Percentiles rank a stretch among this genome's conserved stretches.
phyloP scores from a whole-genome alignment of 2,888 invertebrate genomes.

The Pristionchus arcanus region DNA sequence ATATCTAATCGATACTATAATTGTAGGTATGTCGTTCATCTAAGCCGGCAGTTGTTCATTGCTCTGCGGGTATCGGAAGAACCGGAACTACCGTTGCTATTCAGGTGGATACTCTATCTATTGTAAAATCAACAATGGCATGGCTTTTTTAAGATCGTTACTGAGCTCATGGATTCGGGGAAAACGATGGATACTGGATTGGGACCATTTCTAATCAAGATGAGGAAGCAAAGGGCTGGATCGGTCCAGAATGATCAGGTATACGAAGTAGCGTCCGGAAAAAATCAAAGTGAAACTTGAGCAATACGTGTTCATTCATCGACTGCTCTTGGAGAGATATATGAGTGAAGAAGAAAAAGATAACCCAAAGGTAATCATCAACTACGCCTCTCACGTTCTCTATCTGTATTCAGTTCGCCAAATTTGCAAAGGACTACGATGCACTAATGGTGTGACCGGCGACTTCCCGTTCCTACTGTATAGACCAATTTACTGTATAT shows the following conservation, averaged over 20 bases:
- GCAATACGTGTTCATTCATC: constrained; percentile 50
- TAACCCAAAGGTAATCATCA: neutral
- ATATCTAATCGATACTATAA: neutral
- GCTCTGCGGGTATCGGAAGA: constrained; percentile 32
- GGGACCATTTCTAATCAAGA: constrained; percentile 15
- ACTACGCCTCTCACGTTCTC: neutral
- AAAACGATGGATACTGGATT: constrained; percentile 28
- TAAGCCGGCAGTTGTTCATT: constrained; percentile 11
- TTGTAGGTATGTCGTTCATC: constrained; percentile 11
- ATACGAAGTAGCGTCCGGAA: neutral
- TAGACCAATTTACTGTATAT: neutral
- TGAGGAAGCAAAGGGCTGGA: constrained; percentile 46
- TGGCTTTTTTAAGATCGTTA: constrained; percentile 37
- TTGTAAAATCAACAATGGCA: too few species aligned
- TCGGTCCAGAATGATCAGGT: constrained; percentile 48
- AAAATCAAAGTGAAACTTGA: constrained; percentile 7
- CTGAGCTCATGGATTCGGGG: constrained; percentile 31
- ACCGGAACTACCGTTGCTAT: constrained; percentile 43
- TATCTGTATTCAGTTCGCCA: constrained; percentile 9
- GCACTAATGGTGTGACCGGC: neutral
- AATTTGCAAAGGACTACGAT: constrained; percentile 48
- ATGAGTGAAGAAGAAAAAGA: constrained; percentile 32
- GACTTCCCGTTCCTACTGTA: neutral
- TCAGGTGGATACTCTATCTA: neutral
- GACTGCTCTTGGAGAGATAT: constrained; percentile 21